Evolutionary conservation across 2,797 vertebrate species (phyloP).

Genomic region (Lophius americanus): DNA sequence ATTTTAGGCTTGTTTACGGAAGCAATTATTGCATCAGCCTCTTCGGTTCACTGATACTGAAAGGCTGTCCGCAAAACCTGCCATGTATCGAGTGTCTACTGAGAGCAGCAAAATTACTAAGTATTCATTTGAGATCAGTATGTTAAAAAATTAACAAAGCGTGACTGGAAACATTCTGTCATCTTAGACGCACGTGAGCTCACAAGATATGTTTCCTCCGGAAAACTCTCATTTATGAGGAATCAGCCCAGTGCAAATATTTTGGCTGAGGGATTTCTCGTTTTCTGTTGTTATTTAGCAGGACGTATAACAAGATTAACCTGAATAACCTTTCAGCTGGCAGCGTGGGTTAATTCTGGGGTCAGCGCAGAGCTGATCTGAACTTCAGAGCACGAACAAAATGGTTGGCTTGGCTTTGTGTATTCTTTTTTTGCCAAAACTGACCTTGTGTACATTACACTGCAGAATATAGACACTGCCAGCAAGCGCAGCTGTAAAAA

Average conservation of each 20-base stretch:
- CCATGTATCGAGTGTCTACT: constrained; percentile 42
- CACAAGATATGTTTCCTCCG: constrained; percentile 14
- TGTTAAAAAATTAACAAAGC: constrained; percentile 65
- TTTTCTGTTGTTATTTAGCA: constrained; percentile 13
- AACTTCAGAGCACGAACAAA: constrained; percentile 19
- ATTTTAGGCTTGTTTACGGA: constrained; percentile 41
- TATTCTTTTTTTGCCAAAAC: constrained; percentile 31
- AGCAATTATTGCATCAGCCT: constrained; percentile 39
- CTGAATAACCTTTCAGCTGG: constrained; percentile 26
- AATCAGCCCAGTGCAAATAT: constrained; percentile 14
- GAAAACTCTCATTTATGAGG: constrained; percentile 41
- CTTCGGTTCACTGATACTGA: constrained; percentile 41
- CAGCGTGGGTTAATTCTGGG: constrained; percentile 24
- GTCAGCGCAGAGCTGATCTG: constrained; percentile 26
- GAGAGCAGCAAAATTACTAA: constrained; percentile 29
- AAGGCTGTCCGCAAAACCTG: constrained; percentile 34
- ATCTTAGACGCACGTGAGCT: constrained; percentile 14
- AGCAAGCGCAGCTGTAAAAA: constrained; percentile 68
- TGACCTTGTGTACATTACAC: constrained; percentile 44
- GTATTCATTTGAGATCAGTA: constrained; percentile 25
- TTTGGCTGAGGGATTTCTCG: constrained; percentile 1
- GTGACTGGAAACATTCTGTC: constrained; percentile 60
- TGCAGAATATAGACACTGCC: constrained; percentile 42
- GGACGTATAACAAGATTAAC: constrained; percentile 17
- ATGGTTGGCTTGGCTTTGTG: constrained; percentile 15